Evolutionary conservation across 2,888 invertebrate species (phyloP), one percentile per base, ranked within the genome.

Genomic region (Apamea crenata): DNA sequence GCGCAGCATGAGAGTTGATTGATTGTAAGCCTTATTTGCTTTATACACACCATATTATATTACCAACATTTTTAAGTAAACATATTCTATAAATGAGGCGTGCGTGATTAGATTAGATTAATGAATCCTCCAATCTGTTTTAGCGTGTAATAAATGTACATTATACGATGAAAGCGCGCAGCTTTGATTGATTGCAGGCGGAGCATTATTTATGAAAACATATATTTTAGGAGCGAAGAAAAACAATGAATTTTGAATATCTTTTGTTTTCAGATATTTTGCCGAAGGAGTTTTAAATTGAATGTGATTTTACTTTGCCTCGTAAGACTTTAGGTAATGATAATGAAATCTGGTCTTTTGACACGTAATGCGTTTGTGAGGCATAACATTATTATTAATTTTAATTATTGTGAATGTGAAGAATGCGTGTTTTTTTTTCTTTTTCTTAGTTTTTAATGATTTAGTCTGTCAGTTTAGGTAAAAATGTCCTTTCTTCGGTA

Each of bases 51-150:
- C 32, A 47, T 40, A 7, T 40, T 40, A 40, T 63, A 68, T 68
- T 32, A 65, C n/a, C 75, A 81, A 40, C 44, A 53, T 69, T 69
- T 70, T 59, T 50, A 80, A 36, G 78, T 29, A 65, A 16, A 25
- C 29, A 63, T 29, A 32, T 61, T 74, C 25, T n/a, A 53, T 53
- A 70, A 74, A 66, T 50, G 32, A 56, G 70, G 53, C 68, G 82
- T 84, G 74, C 70, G 86, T 85, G 86, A 71, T 85, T 44, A 70
- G 56, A 74, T 71, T 53, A 74, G 76, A 84, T 84, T 85, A 75
- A 82, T 84, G 79, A 79, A 79, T 85, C 40, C 73, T 75, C 66
- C 69, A 71, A 84, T 82, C 74, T 70, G 36, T 61, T 40, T 56
- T 44, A 69, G 68, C 78, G 56, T 78, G 56, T 82, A 85, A 59